phyloP scores from a whole-genome alignment of 2,888 invertebrate species.

The Nebria brevicollis region DNA sequence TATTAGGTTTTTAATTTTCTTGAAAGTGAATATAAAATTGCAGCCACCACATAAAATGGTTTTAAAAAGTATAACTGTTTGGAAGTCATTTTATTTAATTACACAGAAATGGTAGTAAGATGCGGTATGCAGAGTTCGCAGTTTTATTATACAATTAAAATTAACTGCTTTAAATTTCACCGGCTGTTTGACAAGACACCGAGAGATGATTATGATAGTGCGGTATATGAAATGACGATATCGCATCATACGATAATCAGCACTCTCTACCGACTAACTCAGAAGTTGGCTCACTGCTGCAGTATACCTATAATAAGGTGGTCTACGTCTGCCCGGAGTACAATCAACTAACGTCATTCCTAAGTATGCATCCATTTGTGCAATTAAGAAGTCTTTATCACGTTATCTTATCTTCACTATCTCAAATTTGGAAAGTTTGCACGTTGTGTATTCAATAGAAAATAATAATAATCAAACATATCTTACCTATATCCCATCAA shows the following conservation, averaged over 20 bases:
- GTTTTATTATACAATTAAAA: conserved; percentile 34
- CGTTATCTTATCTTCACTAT: background rate
- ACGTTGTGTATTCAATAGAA: too few species aligned
- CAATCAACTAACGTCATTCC: conserved; percentile 4
- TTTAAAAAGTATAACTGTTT: conserved; percentile 23
- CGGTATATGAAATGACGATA: conserved; percentile 1
- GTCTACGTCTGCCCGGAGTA: background rate
- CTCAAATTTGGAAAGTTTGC: too few species aligned
- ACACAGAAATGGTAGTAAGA: conserved; percentile 18
- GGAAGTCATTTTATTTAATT: conserved; percentile 22
- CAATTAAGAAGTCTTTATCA: background rate
- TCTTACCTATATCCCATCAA: too few species aligned
- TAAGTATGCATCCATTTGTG: background rate
- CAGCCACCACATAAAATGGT: background rate
- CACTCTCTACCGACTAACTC: background rate
- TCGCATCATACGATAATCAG: background rate
- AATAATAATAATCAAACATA: too few species aligned
- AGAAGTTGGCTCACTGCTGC: background rate
- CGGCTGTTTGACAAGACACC: conserved; percentile 25
- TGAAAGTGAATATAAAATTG: background rate
- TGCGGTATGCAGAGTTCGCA: conserved; percentile 17
- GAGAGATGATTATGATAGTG: background rate
- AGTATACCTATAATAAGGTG: conserved; percentile 6
- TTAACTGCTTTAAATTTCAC: conserved; percentile 34
- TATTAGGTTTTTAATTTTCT: background rate